Percentiles rank a stretch among this genome's conserved stretches.
Conservation (phyloP, 1,140 invertebrate species). For the Lethrus apterus region DNA sequence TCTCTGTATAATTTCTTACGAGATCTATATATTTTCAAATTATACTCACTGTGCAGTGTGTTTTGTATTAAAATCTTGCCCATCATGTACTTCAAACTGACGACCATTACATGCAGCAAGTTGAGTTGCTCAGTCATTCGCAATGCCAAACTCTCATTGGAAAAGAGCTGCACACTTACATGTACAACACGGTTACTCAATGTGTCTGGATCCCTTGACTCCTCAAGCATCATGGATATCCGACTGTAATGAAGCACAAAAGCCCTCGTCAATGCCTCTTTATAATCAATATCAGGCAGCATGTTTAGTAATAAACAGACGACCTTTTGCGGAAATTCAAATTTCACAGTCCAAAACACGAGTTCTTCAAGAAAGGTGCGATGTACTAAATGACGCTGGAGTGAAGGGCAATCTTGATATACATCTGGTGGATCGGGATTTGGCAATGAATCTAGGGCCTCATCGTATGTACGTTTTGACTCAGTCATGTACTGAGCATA, state of each 20-base stretch:
- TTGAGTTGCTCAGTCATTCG: conserved; percentile 86
- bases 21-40: too few relatives aligned
- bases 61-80: conserved; percentile 81
- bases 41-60: conserved; percentile 66
- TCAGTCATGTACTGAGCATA: conserved; percentile 66
- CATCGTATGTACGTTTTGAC: conserved; percentile 69
- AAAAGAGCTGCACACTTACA: conserved; percentile 93
- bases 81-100: conserved; percentile 91
- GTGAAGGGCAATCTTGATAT: conserved; percentile 67
- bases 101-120: conserved; percentile 89
- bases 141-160: conserved; percentile 83
- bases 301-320: conserved; percentile 94
- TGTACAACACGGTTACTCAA: conserved; percentile 93
- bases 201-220: conserved; percentile 78
- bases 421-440: conserved; percentile 77
- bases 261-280: conserved; percentile 87
- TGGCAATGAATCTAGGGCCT: conserved; percentile 68
- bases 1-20: too few relatives aligned
- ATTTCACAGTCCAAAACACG: conserved; percentile 96
- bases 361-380: conserved; percentile 89
- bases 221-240: conserved; percentile 84
- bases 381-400: conserved; percentile 73
- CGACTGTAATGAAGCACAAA: conserved; percentile 94
- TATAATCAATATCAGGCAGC: conserved; percentile 91
- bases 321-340: conserved; percentile 94